phyloP scores from a whole-genome alignment of 2,797 vertebrate genomes.

The Sebastolobus altivelis region DNA sequence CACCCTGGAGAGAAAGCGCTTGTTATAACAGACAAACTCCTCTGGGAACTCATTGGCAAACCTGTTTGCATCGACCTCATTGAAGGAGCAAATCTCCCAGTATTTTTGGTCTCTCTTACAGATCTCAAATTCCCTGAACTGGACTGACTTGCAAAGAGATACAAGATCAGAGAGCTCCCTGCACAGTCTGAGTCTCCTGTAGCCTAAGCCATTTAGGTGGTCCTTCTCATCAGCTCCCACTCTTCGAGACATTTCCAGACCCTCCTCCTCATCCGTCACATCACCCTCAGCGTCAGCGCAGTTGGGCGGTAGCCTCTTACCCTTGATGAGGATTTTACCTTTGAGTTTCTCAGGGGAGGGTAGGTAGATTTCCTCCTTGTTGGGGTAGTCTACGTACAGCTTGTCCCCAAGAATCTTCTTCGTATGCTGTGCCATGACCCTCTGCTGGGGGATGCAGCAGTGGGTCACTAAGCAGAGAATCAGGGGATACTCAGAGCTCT shows the following conservation, averaged over 20 bases:
- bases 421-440: constrained; percentile 89
- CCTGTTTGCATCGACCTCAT: constrained; percentile 92
- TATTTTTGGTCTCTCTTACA: constrained; percentile 89
- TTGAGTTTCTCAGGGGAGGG: constrained; percentile 93
- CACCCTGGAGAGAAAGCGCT: constrained; percentile 91
- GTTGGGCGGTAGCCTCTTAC: constrained; percentile 86
- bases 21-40: constrained; percentile 94
- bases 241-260: constrained; percentile 88
- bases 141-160: constrained; percentile 90
- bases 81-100: constrained; percentile 95
- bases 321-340: constrained; percentile 92
- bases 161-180: constrained; percentile 92
- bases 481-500: constrained; percentile 91
- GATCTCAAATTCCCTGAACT: constrained; percentile 91
- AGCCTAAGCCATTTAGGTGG: constrained; percentile 83
- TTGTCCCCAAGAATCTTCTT: constrained; percentile 93
- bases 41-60: constrained; percentile 93
- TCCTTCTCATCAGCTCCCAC: constrained; percentile 87
- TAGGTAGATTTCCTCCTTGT: constrained; percentile 87
- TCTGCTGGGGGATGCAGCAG: constrained; percentile 90
- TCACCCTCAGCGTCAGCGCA: constrained; percentile 88
- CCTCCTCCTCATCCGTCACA: constrained; percentile 93
- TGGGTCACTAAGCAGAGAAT: constrained; percentile 92
- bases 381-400: constrained; percentile 86
- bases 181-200: constrained; percentile 85